These are phyloP conservation scores for Nanorana parkeri DNA, from an alignment of 2,113 vertebrate genomes.

Conservation along the genomic window DNA sequence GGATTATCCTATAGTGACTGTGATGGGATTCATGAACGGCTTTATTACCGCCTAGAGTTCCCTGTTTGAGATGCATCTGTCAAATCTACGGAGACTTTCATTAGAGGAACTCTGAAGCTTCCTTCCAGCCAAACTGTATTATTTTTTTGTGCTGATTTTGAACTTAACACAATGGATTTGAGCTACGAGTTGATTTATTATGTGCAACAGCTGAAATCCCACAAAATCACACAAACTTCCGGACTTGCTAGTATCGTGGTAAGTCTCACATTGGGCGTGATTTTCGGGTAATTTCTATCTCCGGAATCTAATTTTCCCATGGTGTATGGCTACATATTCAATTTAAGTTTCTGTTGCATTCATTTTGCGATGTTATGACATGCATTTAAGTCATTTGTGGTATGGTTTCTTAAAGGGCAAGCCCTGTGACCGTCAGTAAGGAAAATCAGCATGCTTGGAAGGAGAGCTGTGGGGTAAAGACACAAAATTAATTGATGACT, in stretches of 20 bases:
- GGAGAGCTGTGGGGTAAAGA: too few species aligned
- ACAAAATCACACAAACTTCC: conserved; percentile 22
- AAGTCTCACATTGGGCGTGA: background rate
- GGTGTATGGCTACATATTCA: background rate
- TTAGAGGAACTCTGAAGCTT: background rate
- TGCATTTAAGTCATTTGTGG: too few species aligned
- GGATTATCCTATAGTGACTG: background rate
- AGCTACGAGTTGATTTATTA: conserved; percentile 17
- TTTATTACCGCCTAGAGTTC: conserved; percentile 24
- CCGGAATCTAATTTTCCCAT: background rate
- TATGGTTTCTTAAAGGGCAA: too few species aligned
- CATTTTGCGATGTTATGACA: too few species aligned
- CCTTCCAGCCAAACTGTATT: conserved; percentile 7
- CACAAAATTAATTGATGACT: too few species aligned
- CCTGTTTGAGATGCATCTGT: background rate
- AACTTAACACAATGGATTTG: conserved; percentile 7
- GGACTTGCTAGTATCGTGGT: background rate
- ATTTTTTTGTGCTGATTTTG: background rate
- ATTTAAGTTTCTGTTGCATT: too few species aligned
- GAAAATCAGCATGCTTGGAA: too few species aligned
- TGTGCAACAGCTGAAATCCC: conserved; percentile 29
- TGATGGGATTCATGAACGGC: background rate
- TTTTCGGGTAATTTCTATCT: conserved; percentile 1
- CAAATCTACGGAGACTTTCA: conserved; percentile 15
- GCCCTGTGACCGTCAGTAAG: too few species aligned